phyloP scores from a whole-genome alignment of 2,113 vertebrate genomes.

The Mugil cephalus region DNA sequence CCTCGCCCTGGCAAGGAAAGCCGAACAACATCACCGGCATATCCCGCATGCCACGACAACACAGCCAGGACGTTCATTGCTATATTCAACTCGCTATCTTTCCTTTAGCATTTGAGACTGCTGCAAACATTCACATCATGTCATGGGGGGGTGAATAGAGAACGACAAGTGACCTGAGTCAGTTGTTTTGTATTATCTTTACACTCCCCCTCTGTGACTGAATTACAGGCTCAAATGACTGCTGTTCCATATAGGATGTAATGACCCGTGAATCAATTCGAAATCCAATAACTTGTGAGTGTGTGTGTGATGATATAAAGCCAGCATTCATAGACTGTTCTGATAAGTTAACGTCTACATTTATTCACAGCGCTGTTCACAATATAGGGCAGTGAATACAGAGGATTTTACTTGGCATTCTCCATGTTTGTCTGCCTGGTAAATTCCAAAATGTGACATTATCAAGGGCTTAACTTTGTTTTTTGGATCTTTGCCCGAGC shows the following conservation, averaged over 20 bases:
- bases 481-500: slow-evolving; percentile 2
- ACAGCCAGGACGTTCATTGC: no score
- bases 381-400: no score
- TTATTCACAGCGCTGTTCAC: not conserved
- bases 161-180: not conserved
- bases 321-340: not conserved
- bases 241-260: not conserved
- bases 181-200: not conserved
- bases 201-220: not conserved
- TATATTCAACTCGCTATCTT: no score
- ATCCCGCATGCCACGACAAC: no score
- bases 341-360: slow-evolving; percentile 1
- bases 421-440: not conserved
- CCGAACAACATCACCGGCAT: no score
- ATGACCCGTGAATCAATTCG: not conserved
- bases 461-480: not conserved
- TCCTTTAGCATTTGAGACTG: not conserved
- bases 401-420: no score
- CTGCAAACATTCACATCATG: not conserved
- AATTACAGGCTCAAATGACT: not conserved
- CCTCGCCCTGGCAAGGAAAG: no score
- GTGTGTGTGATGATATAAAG: not conserved
- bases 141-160: no score
- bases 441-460: not conserved
- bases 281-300: not conserved